phyloP scores from a whole-genome alignment of 2,888 invertebrate genomes.

The Cheilosia variabilis region DNA sequence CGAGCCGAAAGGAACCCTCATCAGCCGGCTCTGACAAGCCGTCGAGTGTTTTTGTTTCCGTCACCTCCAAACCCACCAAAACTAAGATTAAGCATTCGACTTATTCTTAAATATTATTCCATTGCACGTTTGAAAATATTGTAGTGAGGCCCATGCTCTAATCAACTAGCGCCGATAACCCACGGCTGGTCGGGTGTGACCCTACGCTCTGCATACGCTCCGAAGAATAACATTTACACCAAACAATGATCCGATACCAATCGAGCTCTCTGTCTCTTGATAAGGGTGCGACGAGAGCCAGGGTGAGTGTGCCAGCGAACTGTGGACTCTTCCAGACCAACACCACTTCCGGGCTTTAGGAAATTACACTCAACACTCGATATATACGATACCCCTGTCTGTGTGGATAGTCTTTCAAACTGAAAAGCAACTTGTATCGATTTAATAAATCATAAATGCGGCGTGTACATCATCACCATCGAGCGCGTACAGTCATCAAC shows the following conservation, averaged over 20 bases:
- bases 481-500: constrained; percentile 21
- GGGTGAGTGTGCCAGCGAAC: constrained; percentile 26
- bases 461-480: constrained; percentile 49
- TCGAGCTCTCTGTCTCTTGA: constrained; percentile 9
- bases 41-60: constrained; percentile 11
- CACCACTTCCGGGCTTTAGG: constrained; percentile 59
- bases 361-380: constrained; percentile 41
- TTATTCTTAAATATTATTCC: constrained; percentile 65
- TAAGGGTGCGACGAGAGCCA: constrained; percentile 45
- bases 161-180: constrained; percentile 55
- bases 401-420: constrained; percentile 33
- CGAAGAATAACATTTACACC: constrained; percentile 57
- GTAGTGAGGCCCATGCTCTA: constrained; percentile 1
- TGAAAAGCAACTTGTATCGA: constrained; percentile 71
- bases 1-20: constrained; percentile 19
- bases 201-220: constrained; percentile 48
- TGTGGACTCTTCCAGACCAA: constrained; percentile 28
- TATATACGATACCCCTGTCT: neutral
- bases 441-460: constrained; percentile 73
- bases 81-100: constrained; percentile 10
- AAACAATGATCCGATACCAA: constrained; percentile 43
- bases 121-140: constrained; percentile 56
- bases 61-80: neutral
- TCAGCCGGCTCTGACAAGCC: neutral
- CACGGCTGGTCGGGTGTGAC: constrained; percentile 47